Conservation (phyloP, 2,113 vertebrate species). For the Colius striatus region DNA sequence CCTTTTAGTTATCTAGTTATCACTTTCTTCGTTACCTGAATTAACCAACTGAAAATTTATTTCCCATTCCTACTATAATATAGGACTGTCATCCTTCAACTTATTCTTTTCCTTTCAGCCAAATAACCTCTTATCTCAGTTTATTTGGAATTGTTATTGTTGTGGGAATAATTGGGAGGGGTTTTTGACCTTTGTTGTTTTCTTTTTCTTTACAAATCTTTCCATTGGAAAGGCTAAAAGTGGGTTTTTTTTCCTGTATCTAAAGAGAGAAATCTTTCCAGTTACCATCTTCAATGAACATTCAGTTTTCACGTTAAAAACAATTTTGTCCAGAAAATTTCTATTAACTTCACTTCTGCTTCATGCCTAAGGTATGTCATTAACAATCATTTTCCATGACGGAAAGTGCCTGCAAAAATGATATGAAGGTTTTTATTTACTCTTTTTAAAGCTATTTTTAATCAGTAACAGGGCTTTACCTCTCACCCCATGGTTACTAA, state of each 20-base stretch:
- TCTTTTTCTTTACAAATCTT: neutral
- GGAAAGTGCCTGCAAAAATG: neutral
- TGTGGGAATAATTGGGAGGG: neutral
- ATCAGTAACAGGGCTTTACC: conserved; percentile 61
- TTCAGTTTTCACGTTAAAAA: neutral
- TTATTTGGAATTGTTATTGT: neutral
- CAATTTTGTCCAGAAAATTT: neutral
- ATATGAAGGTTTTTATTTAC: neutral
- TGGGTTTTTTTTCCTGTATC: neutral
- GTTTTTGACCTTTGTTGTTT: accelerated
- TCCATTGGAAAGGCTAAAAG: neutral
- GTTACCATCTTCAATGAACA: neutral
- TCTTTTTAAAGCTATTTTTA: conserved; percentile 27
- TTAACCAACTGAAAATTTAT: neutral
- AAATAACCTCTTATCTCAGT: neutral
- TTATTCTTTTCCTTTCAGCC: neutral
- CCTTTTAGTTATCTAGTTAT: neutral
- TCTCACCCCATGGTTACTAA: conserved; percentile 49
- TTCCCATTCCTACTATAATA: neutral
- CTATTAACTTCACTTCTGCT: neutral
- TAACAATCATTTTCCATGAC: neutral
- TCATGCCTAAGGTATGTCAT: neutral
- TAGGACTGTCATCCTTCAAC: neutral
- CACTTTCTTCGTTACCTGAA: neutral
- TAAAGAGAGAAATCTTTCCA: neutral